Conservation (phyloP, 23 tunicate species). For the Botrylloides violaceus region DNA sequence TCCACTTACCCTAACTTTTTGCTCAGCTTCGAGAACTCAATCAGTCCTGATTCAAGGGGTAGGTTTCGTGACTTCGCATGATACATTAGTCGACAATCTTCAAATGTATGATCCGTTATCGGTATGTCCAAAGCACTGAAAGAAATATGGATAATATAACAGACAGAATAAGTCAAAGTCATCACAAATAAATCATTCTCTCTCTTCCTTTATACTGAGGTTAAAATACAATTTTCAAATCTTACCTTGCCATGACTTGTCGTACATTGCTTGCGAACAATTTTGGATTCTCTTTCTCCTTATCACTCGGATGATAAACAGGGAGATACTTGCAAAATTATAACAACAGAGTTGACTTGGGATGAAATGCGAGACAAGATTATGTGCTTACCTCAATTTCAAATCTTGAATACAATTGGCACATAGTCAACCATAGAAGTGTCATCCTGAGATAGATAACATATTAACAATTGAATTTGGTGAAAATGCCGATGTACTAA, state of each 20-base stretch:
- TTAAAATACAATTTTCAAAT: too few relatives aligned
- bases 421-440: conserved; percentile 70
- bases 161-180: background rate
- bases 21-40: conserved; percentile 75
- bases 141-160: too few relatives aligned
- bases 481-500: too few relatives aligned
- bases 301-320: conserved; percentile 45
- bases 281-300: conserved; percentile 57
- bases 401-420: conserved; percentile 40
- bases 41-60: conserved; percentile 69
- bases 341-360: background rate
- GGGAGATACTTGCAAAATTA: conserved; percentile 29
- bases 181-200: background rate
- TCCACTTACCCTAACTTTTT: conserved; percentile 33
- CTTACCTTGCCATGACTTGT: conserved; percentile 30
- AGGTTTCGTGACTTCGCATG: conserved; percentile 46
- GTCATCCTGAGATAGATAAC: conserved; percentile 9
- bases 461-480: too few relatives aligned
- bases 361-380: too few relatives aligned
- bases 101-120: conserved; percentile 69
- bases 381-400: conserved; percentile 12
- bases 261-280: conserved; percentile 64
- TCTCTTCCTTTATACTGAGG: too few relatives aligned
- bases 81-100: conserved; percentile 77
- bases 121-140: conserved; percentile 29